Evolutionary conservation across 2,888 invertebrate species (phyloP).

Genomic region (Tuta absoluta): DNA sequence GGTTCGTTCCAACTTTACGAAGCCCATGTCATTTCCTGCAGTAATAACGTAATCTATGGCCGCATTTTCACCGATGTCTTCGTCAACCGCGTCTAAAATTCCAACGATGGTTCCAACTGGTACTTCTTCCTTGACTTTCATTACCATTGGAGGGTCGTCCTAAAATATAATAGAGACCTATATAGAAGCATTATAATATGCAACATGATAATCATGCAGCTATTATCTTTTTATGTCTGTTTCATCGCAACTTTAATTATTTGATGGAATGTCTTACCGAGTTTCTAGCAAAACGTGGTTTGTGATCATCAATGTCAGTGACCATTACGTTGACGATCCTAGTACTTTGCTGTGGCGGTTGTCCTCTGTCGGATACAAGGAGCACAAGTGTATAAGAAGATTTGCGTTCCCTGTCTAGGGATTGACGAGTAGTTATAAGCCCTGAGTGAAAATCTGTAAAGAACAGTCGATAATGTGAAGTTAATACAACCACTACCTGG

Average conservation of each 20-base stretch:
- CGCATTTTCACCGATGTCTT: slow-evolving; percentile 88
- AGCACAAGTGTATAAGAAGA: slow-evolving; percentile 88
- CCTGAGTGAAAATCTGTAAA: slow-evolving; percentile 84
- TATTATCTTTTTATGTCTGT: too few species aligned
- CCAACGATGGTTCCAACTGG: slow-evolving; percentile 85
- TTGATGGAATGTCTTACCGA: slow-evolving; percentile 71
- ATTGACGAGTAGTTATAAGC: slow-evolving; percentile 84
- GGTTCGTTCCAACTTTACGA: slow-evolving; percentile 83
- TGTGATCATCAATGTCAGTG: slow-evolving; percentile 89
- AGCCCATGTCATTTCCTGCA: slow-evolving; percentile 86
- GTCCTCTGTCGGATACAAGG: slow-evolving; percentile 89
- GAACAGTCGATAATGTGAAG: slow-evolving; percentile 26
- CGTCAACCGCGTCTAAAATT: slow-evolving; percentile 85
- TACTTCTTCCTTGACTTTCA: slow-evolving; percentile 85
- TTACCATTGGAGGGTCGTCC: slow-evolving; percentile 84
- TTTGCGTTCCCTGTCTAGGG: slow-evolving; percentile 88
- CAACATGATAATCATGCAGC: too few species aligned
- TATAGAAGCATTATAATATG: too few species aligned
- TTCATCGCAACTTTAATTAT: too few species aligned
- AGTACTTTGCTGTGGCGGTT: slow-evolving; percentile 88
- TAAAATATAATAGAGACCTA: slow-evolving; percentile 41
- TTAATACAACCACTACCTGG: background rate
- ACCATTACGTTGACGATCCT: slow-evolving; percentile 85
- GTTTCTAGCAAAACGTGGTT: slow-evolving; percentile 85
- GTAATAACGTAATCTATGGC: slow-evolving; percentile 87